Evolutionary conservation across 2,888 invertebrate species (phyloP).

Genomic region (Ormyrus pomaceus): DNA sequence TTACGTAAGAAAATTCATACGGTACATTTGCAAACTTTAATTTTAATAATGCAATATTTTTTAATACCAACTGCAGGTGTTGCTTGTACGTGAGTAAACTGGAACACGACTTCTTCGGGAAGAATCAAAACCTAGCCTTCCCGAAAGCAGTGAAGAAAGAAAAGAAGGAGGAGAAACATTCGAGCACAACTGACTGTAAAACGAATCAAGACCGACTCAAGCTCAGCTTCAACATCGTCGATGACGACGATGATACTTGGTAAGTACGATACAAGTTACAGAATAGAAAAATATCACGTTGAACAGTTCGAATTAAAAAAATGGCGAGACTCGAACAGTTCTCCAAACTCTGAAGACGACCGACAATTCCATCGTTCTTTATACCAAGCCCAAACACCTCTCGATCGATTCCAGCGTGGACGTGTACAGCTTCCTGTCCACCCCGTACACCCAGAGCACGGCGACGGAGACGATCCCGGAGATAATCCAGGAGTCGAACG

Average conservation of each 20-base stretch:
- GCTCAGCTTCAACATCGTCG: conserved; percentile 80
- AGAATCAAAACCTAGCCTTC: conserved; percentile 83
- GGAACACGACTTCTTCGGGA: conserved; percentile 93
- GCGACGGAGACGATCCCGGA: conserved; percentile 82
- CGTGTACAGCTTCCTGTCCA: conserved; percentile 88
- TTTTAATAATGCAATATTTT: background rate
- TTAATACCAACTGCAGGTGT: conserved; percentile 77
- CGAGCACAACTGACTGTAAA: conserved; percentile 79
- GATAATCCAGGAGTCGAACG: conserved; percentile 79
- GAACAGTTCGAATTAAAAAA: no score
- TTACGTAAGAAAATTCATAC: conserved; percentile 78
- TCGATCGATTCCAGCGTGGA: conserved; percentile 81
- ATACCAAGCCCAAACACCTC: background rate
- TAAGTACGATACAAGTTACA: conserved; percentile 68
- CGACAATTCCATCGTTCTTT: background rate
- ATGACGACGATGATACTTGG: conserved; percentile 88
- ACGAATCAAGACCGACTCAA: conserved; percentile 80
- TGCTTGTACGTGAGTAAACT: conserved; percentile 94
- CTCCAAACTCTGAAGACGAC: no score
- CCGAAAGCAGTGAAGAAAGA: conserved; percentile 83
- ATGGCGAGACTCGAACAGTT: no score
- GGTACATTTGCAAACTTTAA: background rate
- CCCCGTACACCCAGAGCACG: conserved; percentile 80
- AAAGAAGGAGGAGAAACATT: conserved; percentile 66
- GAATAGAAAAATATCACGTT: no score